Conservation (phyloP, 2,797 vertebrate genomes). For the Platalea minor region DNA sequence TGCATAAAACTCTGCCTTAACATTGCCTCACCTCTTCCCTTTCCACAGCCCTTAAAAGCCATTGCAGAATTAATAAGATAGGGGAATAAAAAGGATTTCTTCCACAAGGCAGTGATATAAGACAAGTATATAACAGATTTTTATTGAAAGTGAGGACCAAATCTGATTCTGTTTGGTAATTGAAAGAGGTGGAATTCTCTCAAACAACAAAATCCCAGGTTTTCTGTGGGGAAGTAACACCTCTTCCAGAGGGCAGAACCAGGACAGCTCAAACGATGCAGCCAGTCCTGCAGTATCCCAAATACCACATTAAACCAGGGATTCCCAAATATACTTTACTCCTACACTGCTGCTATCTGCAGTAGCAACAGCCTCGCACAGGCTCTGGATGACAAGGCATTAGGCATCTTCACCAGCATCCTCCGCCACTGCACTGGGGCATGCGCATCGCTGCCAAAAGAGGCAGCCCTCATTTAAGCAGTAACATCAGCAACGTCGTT, state of each 20-base stretch:
- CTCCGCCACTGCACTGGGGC: accelerated
- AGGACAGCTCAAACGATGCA: not conserved
- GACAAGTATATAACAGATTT: not conserved
- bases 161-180: not conserved
- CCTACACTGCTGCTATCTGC: not conserved
- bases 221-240: not conserved
- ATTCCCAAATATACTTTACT: not conserved
- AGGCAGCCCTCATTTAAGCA: not conserved
- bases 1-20: not conserved
- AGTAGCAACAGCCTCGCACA: not conserved
- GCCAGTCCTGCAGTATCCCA: not conserved
- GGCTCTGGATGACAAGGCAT: not conserved
- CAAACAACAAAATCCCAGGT: not conserved
- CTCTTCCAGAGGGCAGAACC: not conserved
- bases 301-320: not conserved
- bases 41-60: not conserved
- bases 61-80: not conserved
- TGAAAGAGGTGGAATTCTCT: not conserved
- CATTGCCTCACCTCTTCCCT: not conserved
- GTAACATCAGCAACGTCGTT: not conserved
- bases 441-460: accelerated
- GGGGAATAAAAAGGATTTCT: not conserved
- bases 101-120: not conserved
- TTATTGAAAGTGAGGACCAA: not conserved
- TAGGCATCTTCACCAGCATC: not conserved